phyloP scores from a whole-genome alignment of 1,140 invertebrate species.

The Plodia interpunctella region DNA sequence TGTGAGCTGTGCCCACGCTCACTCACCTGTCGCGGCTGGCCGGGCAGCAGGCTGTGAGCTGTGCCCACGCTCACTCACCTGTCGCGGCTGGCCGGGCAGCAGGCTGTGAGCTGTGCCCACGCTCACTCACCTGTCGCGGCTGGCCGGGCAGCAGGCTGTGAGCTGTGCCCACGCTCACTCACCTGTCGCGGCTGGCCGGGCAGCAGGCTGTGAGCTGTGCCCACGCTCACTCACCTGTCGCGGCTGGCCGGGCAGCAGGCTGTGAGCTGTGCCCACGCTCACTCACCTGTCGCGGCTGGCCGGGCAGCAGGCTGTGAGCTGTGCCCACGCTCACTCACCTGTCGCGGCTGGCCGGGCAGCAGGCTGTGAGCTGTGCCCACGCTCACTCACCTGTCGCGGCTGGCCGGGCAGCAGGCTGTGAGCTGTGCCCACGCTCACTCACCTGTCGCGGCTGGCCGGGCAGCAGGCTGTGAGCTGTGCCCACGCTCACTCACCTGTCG shows the following conservation, averaged over 20 bases:
- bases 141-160: neutral
- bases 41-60: no score
- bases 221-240: constrained; percentile 6
- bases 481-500: neutral
- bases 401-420: constrained; percentile 83
- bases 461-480: constrained; percentile 53
- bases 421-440: neutral
- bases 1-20: no score
- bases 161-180: neutral
- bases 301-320: constrained; percentile 81
- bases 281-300: constrained; percentile 80
- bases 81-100: no score
- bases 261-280: constrained; percentile 77
- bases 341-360: constrained; percentile 39
- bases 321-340: neutral
- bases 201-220: constrained; percentile 10
- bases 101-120: no score
- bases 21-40: no score
- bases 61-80: no score
- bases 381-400: no score
- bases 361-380: constrained; percentile 79
- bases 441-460: constrained; percentile 26
- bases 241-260: constrained; percentile 52
- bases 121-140: no score
- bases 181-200: neutral